A percentile compares a stretch with the other conserved stretches of the same genome.
phyloP scores from a whole-genome alignment of 1,140 invertebrate species.

The Parapsyche elsis region DNA sequence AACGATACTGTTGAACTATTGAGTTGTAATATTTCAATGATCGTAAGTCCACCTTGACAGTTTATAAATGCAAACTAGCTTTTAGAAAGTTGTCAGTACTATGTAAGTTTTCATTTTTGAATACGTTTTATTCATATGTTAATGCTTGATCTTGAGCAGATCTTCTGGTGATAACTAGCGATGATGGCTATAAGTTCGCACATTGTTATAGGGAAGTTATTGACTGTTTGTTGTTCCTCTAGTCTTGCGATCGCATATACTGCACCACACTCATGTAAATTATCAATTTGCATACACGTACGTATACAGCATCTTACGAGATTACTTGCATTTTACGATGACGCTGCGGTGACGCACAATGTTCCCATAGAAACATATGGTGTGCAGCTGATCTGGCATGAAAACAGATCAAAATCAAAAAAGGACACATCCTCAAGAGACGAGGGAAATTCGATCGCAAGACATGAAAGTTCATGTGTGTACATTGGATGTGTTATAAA shows the following conservation, averaged over 20 bases:
- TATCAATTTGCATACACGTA: constrained; percentile 29
- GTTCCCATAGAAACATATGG: constrained; percentile 10
- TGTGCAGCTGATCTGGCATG: neutral
- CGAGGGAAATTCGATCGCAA: neutral
- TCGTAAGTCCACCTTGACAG: no score
- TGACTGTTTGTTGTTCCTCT: neutral
- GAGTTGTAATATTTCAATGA: no score
- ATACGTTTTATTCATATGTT: no score
- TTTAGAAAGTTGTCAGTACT: no score
- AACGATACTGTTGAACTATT: no score
- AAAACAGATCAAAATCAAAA: no score
- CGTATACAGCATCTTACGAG: neutral
- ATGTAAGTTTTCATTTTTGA: neutral
- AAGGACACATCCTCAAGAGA: no score
- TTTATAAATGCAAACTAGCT: no score
- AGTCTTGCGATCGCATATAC: neutral
- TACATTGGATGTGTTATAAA: neutral
- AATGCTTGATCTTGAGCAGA: no score
- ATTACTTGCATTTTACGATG: constrained; percentile 5
- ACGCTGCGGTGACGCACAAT: neutral
- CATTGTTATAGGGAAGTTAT: constrained; percentile 34
- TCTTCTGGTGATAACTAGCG: constrained; percentile 29
- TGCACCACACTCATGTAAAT: constrained; percentile 35
- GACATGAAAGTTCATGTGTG: neutral
- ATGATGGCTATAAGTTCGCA: constrained; percentile 22